Percentiles rank a stretch among this genome's conserved stretches.
Conservation (phyloP, 2,888 invertebrate species). For the Syrphus vitripennis region DNA sequence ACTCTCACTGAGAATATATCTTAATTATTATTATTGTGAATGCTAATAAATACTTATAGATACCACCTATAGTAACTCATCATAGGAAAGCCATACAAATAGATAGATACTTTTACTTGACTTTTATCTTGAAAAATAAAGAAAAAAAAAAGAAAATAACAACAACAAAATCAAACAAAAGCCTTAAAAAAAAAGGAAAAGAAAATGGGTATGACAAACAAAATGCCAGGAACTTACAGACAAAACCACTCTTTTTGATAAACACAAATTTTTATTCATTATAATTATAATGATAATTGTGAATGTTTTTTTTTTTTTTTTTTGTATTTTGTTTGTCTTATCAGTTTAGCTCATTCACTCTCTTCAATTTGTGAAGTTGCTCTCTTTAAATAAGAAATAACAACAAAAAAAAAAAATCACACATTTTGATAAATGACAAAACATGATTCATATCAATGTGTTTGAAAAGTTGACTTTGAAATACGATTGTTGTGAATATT, state of each 20-base stretch:
- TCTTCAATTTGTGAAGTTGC: background rate
- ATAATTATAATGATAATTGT: slow-evolving; percentile 12
- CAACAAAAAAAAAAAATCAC: background rate
- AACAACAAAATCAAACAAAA: background rate
- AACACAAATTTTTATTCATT: slow-evolving; percentile 27
- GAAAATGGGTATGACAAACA: slow-evolving; percentile 24
- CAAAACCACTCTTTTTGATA: slow-evolving; percentile 52
- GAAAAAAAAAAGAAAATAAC: background rate
- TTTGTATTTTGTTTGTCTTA: slow-evolving; percentile 32
- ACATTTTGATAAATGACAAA: slow-evolving; percentile 65
- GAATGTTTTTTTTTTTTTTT: background rate
- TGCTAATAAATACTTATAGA: background rate
- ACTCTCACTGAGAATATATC: slow-evolving; percentile 24
- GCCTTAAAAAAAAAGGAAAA: slow-evolving; percentile 9
- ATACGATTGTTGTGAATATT: slow-evolving; percentile 37
- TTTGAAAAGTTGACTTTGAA: slow-evolving; percentile 59
- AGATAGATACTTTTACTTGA: slow-evolving; percentile 1
- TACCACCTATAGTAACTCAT: background rate
- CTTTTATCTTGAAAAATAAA: slow-evolving; percentile 12
- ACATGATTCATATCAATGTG: slow-evolving; percentile 65
- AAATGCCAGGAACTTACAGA: slow-evolving; percentile 17
- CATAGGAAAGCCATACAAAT: slow-evolving; percentile 12
- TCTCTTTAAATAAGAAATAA: slow-evolving; percentile 8
- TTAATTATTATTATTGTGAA: slow-evolving; percentile 13
- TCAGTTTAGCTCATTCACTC: slow-evolving; percentile 44